A percentile compares a stretch with the other conserved stretches of the same genome.
Conservation (phyloP, 1,140 invertebrate genomes). For the Brachionus plicatilis region DNA sequence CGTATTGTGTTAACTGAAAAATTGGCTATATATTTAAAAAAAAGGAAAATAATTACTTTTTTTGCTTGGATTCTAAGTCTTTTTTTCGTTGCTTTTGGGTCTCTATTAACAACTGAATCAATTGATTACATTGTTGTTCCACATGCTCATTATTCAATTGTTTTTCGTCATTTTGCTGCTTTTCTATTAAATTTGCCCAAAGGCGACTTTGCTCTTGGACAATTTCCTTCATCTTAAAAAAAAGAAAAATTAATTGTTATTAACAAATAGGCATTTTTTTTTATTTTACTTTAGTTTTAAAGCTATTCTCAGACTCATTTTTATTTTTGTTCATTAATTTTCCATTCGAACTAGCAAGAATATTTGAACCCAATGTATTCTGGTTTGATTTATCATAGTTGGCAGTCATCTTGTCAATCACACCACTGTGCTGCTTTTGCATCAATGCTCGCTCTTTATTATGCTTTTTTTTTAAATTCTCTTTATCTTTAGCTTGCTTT, state of each 20-base stretch:
- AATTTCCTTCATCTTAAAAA: slow-evolving; percentile 19
- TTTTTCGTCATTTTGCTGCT: slow-evolving; percentile 29
- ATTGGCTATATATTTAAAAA: no score
- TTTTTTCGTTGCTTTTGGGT: slow-evolving; percentile 38
- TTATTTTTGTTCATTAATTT: background rate
- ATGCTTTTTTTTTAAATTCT: slow-evolving; percentile 77
- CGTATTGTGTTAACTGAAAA: no score
- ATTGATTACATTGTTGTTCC: slow-evolving; percentile 27
- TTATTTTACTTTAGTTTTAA: background rate
- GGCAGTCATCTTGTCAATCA: slow-evolving; percentile 45
- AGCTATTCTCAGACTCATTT: background rate
- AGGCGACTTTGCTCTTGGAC: slow-evolving; percentile 26
- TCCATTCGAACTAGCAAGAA: background rate
- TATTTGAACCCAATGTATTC: slow-evolving; percentile 24
- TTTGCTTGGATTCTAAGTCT: slow-evolving; percentile 1
- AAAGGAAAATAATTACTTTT: background rate
- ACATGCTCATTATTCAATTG: slow-evolving; percentile 5
- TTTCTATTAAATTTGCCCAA: slow-evolving; percentile 33
- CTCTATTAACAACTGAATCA: slow-evolving; percentile 16
- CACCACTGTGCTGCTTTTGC: slow-evolving; percentile 73
- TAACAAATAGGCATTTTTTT: background rate
- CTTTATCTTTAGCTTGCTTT: slow-evolving; percentile 66
- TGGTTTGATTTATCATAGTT: slow-evolving; percentile 32
- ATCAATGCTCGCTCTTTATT: slow-evolving; percentile 82
- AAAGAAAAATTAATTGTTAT: background rate